Evolutionary conservation across 1,140 invertebrate species (phyloP), one percentile per base, ranked within the genome.

Genomic region (Ceratina japonica): DNA sequence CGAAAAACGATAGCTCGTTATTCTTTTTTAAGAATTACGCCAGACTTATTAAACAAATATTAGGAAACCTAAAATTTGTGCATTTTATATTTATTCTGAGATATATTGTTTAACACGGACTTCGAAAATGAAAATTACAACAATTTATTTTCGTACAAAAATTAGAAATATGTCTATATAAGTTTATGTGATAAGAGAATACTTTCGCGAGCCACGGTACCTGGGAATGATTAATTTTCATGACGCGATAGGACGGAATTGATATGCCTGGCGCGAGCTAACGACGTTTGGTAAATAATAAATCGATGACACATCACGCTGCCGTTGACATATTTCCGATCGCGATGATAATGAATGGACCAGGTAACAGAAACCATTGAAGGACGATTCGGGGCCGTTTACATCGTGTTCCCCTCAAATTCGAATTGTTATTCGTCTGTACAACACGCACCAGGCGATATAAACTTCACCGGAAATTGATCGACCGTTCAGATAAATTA

Each of bases 211-310:
- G 16, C 12, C 24, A 44, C 37, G 37, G 59, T 56, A 52, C 49
- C 16, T 56, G 75, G 68, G 58, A 72, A 72, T 62, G 65, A 84
- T 83, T 84, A 80, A 80, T 75, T 58, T 71, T 77, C 59, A 79
- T 51, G 52, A 52, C 27, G 79, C 51, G 76, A 68, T 51, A 8
- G 59, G 22, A 44, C 51, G 49, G 51, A 69, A 86, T 86, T 83
- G 76, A 82, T 80, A 58, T 51, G 58, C 63, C 44, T 72, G 13
- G 18, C 62, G 52, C 63, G 64, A 37, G n/a, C n/a, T 63, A 78
- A 56, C 75, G 76, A 81, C 66, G 61, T 73, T 63, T 72, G 12
- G 49, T 76, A 83, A 85, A 84, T 79, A 85, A 86, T 83, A 85
- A 86, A 85, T 79, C 81, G 81, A 86, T 71, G 51, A 54, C 31